These are phyloP conservation scores for Atopsyche davidsoni DNA, from an alignment of 1,140 invertebrate genomes.

Conservation along the genomic window DNA sequence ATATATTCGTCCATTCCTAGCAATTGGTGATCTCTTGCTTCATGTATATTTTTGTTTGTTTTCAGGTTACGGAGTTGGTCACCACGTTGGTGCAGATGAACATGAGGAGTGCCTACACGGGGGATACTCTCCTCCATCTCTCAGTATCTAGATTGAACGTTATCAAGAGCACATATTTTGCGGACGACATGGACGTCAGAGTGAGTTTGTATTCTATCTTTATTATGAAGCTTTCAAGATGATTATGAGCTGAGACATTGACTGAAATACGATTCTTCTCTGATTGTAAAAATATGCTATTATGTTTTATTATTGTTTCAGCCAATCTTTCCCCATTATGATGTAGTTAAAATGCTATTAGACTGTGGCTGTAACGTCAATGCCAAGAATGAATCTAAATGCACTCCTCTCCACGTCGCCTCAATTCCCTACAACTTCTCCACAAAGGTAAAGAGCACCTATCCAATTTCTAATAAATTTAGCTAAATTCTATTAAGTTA, in stretches of 20 bases:
- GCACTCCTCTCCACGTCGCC: slow-evolving; percentile 72
- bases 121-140: slow-evolving; percentile 75
- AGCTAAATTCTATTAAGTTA: too few relatives aligned
- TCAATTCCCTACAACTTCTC: slow-evolving; percentile 67
- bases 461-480: too few relatives aligned
- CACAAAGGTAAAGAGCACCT: slow-evolving; percentile 58
- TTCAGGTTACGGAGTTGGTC: slow-evolving; percentile 41
- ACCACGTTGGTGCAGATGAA: slow-evolving; percentile 49
- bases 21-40: too few relatives aligned
- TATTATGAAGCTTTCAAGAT: too few relatives aligned
- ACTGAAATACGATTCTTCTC: too few relatives aligned
- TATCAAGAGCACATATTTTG: slow-evolving; percentile 70
- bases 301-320: slow-evolving; percentile 34
- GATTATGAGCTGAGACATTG: too few relatives aligned
- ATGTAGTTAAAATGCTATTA: slow-evolving; percentile 64
- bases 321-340: slow-evolving; percentile 66
- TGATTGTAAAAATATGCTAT: slow-evolving; percentile 2
- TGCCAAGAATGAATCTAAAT: slow-evolving; percentile 66
- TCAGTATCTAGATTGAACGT: slow-evolving; percentile 73
- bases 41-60: too few relatives aligned
- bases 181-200: slow-evolving; percentile 57
- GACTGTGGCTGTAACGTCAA: slow-evolving; percentile 71
- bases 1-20: too few relatives aligned
- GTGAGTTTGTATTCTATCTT: too few relatives aligned
- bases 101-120: slow-evolving; percentile 62